Percentiles rank a stretch among this genome's conserved stretches.
Conservation (phyloP, 1,140 invertebrate genomes). For the Sitobion miscanthi region DNA sequence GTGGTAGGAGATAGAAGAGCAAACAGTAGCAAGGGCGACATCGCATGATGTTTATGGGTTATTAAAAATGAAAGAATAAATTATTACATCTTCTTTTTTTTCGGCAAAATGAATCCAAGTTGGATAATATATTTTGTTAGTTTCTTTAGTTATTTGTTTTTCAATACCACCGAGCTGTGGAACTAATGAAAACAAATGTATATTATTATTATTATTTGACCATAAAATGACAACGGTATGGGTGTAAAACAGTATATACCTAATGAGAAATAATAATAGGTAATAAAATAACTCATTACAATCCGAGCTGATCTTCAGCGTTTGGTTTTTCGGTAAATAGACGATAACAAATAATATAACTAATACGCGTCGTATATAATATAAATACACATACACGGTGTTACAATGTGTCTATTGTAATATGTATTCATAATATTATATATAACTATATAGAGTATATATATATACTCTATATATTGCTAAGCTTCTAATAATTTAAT, state of each 20-base stretch:
- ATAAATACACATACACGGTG: background rate
- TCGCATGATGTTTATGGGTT: background rate
- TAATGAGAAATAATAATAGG: background rate
- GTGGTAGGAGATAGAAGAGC: background rate
- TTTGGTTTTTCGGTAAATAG: background rate
- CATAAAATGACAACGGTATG: background rate
- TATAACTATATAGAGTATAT: too few relatives aligned
- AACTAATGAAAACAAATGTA: background rate
- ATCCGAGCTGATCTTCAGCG: background rate
- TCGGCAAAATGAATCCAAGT: background rate
- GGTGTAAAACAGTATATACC: background rate
- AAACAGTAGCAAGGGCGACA: background rate
- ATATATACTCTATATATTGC: background rate
- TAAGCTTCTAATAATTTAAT: background rate
- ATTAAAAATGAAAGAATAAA: constrained; percentile 27
- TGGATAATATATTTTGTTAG: background rate
- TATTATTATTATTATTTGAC: constrained; percentile 1
- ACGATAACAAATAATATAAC: background rate
- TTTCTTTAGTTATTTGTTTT: background rate
- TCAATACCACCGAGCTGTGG: background rate
- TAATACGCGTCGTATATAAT: background rate
- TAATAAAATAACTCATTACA: background rate
- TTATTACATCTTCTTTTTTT: background rate
- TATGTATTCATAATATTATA: background rate
- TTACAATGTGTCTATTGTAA: background rate